Evolutionary conservation across 2,797 vertebrate genomes (phyloP).

Genomic region (Tamandua tetradactyla): DNA sequence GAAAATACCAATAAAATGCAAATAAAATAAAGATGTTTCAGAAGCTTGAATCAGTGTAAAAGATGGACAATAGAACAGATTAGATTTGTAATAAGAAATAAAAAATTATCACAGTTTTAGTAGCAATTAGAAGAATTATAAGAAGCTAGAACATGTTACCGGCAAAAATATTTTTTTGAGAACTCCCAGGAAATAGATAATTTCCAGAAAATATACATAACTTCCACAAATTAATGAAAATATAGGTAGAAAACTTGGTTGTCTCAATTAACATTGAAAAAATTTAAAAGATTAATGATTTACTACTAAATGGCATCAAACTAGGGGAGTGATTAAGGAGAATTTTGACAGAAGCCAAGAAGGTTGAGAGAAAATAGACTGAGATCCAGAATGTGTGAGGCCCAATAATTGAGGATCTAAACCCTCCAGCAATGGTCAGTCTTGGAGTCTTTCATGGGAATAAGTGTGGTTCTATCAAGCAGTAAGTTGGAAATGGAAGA

Average conservation of each 20-base stretch:
- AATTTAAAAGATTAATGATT: background rate
- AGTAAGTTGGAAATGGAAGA: background rate
- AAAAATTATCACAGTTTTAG: background rate
- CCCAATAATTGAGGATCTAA: background rate
- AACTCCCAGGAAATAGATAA: background rate
- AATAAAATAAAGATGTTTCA: background rate
- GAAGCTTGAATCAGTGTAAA: background rate
- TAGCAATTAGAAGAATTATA: background rate
- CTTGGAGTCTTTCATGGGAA: background rate
- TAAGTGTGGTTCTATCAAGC: background rate
- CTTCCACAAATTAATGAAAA: background rate
- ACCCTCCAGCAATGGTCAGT: background rate
- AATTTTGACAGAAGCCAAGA: background rate
- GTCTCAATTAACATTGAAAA: background rate
- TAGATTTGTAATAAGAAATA: background rate
- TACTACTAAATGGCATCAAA: background rate
- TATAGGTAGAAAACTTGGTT: background rate
- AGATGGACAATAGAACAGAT: background rate
- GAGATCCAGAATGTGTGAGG: background rate
- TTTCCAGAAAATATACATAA: background rate
- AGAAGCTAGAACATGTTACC: background rate
- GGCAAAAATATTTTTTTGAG: background rate
- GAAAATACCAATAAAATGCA: background rate
- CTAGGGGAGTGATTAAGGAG: background rate
- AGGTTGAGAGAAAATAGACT: background rate